phyloP scores from a whole-genome alignment of 2,113 vertebrate genomes.

The Ranitomeya variabilis region DNA sequence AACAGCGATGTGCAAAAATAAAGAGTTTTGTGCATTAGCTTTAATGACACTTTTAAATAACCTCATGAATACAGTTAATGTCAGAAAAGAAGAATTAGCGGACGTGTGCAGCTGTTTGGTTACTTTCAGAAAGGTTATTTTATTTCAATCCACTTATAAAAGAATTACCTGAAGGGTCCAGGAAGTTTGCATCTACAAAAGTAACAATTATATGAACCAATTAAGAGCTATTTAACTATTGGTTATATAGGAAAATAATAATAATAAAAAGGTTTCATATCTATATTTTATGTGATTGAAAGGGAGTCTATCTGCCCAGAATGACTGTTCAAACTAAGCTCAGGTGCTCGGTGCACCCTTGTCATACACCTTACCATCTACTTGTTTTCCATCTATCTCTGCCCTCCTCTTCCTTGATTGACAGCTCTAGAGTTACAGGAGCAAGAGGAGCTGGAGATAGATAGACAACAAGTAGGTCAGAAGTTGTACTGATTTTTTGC shows the following conservation, averaged over 20 bases:
- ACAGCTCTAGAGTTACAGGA: no score
- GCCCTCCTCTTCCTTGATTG: no score
- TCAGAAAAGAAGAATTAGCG: neutral
- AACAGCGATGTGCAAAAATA: conserved; percentile 38
- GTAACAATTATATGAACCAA: conserved; percentile 24
- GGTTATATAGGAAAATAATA: neutral
- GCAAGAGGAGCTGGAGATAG: no score
- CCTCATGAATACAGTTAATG: conserved; percentile 28
- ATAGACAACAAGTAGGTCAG: no score
- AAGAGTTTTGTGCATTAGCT: conserved; percentile 8
- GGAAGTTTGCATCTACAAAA: conserved; percentile 37
- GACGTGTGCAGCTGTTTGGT: conserved; percentile 19
- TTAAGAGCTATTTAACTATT: neutral
- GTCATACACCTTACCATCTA: no score
- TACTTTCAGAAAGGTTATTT: conserved; percentile 48
- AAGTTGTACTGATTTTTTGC: no score
- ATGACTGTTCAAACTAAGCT: no score
- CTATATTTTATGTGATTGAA: neutral
- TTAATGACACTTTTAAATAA: conserved; percentile 1
- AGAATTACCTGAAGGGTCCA: conserved; percentile 28
- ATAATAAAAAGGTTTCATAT: neutral
- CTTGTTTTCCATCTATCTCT: no score
- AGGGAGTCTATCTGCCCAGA: neutral
- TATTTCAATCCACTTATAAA: conserved; percentile 11
- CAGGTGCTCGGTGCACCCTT: no score